Evolutionary conservation across 64 coral and sea anemone genomes (phyloP).

Genomic region (Montipora sp.): DNA sequence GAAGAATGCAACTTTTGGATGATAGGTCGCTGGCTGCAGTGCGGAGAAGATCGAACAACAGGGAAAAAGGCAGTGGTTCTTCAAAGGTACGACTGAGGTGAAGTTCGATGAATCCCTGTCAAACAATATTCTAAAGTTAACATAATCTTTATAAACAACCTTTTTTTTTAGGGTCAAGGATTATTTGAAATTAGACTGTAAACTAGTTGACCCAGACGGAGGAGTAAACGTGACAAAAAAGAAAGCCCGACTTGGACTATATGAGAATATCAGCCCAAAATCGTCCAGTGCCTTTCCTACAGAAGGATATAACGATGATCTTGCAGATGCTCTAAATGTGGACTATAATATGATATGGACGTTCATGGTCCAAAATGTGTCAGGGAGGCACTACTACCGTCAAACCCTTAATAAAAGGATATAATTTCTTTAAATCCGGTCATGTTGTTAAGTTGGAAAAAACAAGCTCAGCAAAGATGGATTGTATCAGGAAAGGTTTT

Average conservation of each 20-base stretch:
- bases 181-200: too few relatives aligned
- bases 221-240: too few relatives aligned
- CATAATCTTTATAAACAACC: too few relatives aligned
- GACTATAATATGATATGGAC: constrained; percentile 47
- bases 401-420: constrained; percentile 23
- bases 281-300: background rate
- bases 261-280: too few relatives aligned
- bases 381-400: constrained; percentile 16
- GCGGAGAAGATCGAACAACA: constrained; percentile 15
- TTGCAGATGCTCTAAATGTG: constrained; percentile 40
- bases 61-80: constrained; percentile 25
- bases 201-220: too few relatives aligned
- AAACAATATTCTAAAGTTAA: too few relatives aligned
- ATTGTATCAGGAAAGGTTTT: constrained; percentile 19
- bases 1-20: constrained; percentile 53
- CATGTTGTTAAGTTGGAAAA: constrained; percentile 2
- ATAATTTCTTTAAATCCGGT: constrained; percentile 40
- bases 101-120: background rate
- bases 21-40: constrained; percentile 24
- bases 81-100: background rate
- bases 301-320: constrained; percentile 31
- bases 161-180: too few relatives aligned
- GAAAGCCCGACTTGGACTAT: too few relatives aligned
- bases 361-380: constrained; percentile 39
- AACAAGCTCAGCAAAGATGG: background rate